Conservation (phyloP, 2,113 vertebrate species). For the Megaceryle maxima region DNA sequence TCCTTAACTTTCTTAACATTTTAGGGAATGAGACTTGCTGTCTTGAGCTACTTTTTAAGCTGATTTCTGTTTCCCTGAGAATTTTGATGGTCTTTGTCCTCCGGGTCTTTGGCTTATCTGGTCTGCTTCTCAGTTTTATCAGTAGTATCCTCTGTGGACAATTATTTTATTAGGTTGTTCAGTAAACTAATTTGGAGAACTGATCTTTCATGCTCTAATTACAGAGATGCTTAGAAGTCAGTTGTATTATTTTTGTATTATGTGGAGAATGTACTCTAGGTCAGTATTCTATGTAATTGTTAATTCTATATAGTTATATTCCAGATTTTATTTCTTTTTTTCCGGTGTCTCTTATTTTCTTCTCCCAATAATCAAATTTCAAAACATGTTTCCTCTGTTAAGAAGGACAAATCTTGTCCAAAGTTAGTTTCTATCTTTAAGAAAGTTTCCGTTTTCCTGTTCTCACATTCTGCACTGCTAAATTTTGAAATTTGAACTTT, state of each 20-base stretch:
- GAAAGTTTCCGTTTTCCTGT: not conserved
- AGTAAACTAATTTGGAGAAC: not conserved
- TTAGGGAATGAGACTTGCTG: accelerated
- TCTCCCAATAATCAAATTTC: not conserved
- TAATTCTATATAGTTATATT: not conserved
- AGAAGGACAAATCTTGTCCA: not conserved
- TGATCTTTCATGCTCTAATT: not conserved
- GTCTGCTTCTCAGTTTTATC: not conserved
- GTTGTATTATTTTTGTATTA: not conserved
- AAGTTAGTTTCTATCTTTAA: not conserved
- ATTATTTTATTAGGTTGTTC: not conserved
- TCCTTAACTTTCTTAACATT: not conserved
- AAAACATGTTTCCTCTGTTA: not conserved
- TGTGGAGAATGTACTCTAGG: not conserved
- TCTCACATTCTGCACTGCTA: not conserved
- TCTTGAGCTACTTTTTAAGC: not conserved
- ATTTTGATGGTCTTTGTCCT: not conserved
- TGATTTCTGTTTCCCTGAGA: not conserved
- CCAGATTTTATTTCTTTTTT: not conserved
- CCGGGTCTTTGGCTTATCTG: not conserved
- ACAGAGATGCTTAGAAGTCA: not conserved
- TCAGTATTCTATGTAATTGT: not conserved
- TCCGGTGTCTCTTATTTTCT: not conserved
- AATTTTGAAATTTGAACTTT: not conserved
- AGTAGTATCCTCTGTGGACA: not conserved